Percentiles rank a stretch among this genome's conserved stretches.
Evolutionary conservation across 2,797 vertebrate species (phyloP).

Genomic region (Diceros bicornis): DNA sequence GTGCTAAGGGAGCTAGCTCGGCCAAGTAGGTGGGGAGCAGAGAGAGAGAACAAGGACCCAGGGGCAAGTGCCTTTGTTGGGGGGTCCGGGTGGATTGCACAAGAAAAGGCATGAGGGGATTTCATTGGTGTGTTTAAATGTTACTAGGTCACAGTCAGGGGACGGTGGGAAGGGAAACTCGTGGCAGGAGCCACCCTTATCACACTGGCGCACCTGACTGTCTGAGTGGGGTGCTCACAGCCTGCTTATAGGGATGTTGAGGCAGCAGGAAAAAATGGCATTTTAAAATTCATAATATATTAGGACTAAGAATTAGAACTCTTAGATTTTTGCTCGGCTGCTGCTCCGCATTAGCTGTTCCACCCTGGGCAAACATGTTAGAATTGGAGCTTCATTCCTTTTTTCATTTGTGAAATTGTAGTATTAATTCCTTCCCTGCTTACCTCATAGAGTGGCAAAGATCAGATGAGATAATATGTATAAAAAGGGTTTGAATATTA

Average conservation of each 20-base stretch:
- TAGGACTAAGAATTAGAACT: slow-evolving; percentile 14
- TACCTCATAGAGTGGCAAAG: slow-evolving; percentile 29
- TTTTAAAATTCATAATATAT: slow-evolving; percentile 11
- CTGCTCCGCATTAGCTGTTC: not conserved
- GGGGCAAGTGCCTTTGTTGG: not conserved
- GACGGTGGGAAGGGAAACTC: not conserved
- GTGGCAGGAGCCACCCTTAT: not conserved
- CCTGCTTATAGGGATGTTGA: not conserved
- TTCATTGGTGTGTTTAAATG: not conserved
- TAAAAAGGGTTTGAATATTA: slow-evolving; percentile 31
- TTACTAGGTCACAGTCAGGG: not conserved
- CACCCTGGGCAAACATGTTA: not conserved
- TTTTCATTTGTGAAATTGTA: slow-evolving; percentile 43
- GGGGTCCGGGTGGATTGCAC: not conserved
- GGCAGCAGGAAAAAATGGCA: not conserved
- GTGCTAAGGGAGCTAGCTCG: not conserved
- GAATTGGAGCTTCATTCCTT: slow-evolving; percentile 4
- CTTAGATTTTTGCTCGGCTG: not conserved
- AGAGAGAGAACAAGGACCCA: not conserved
- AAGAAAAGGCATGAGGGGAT: not conserved
- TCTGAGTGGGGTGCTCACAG: not conserved
- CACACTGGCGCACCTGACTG: not conserved
- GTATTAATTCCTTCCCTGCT: slow-evolving; percentile 4
- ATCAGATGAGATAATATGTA: slow-evolving; percentile 27
- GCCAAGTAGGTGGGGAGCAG: not conserved